Evolutionary conservation across 1,140 invertebrate genomes (phyloP).

Genomic region (Aethina tumida): DNA sequence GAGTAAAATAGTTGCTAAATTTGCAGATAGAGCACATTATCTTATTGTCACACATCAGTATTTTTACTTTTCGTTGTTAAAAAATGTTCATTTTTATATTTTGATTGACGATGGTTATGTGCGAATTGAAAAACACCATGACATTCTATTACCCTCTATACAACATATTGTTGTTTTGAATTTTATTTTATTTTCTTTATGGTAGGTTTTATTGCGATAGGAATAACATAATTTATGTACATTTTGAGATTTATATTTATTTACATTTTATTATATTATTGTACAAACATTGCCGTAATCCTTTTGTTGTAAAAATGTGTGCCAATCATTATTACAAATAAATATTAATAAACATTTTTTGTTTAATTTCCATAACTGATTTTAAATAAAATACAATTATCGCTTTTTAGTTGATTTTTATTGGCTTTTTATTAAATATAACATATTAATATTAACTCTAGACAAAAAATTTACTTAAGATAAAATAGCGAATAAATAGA

Average conservation of each 20-base stretch:
- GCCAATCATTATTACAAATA: constrained; percentile 35
- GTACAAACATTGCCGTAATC: constrained; percentile 30
- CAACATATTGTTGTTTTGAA: not conserved
- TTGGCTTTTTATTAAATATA: too few species aligned
- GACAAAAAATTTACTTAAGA: too few species aligned
- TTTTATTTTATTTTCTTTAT: constrained; percentile 6
- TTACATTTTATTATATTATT: constrained; percentile 27
- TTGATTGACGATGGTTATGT: constrained; percentile 2
- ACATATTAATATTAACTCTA: too few species aligned
- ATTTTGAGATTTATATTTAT: constrained; percentile 24
- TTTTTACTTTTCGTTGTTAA: constrained; percentile 10
- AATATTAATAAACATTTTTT: constrained; percentile 12
- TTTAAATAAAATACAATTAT: too few species aligned
- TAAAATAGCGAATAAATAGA: too few species aligned
- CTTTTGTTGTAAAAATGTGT: constrained; percentile 34
- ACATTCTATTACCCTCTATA: not conserved
- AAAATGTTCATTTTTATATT: not conserved
- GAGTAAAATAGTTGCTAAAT: constrained; percentile 20
- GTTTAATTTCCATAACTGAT: too few species aligned
- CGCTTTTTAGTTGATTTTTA: too few species aligned
- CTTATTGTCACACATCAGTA: constrained; percentile 26
- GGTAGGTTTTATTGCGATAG: constrained; percentile 4
- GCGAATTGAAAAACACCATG: too few species aligned
- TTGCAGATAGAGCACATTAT: constrained; percentile 25
- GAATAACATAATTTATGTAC: constrained; percentile 14